A percentile compares a stretch with the other conserved stretches of the same genome.
These are phyloP conservation scores for Sus cebifrons DNA, from an alignment of 2,797 vertebrate species.

Conservation along the genomic window DNA sequence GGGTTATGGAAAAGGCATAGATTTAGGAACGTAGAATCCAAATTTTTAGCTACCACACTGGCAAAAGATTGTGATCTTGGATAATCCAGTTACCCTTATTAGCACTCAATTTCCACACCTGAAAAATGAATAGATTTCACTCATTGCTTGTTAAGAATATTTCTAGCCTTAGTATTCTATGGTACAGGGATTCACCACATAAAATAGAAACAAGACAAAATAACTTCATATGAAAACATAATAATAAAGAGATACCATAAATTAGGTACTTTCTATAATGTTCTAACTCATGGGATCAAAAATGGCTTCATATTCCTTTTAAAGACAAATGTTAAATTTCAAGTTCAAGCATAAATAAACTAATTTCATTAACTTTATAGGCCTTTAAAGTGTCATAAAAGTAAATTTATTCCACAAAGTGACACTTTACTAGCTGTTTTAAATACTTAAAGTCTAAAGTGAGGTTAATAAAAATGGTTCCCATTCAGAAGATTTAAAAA, in stretches of 20 bases:
- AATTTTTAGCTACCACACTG: constrained; percentile 46
- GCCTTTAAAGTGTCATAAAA: constrained; percentile 47
- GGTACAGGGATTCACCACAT: neutral
- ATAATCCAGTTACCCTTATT: neutral
- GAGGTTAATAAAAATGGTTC: constrained; percentile 70
- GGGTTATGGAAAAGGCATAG: neutral
- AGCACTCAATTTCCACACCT: constrained; percentile 12
- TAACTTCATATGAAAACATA: constrained; percentile 56
- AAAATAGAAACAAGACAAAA: constrained; percentile 52
- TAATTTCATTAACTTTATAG: constrained; percentile 54
- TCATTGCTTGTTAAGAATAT: constrained; percentile 40
- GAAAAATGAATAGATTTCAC: neutral
- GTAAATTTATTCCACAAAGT: constrained; percentile 31
- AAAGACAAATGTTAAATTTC: constrained; percentile 61
- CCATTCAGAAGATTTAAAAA: constrained; percentile 65
- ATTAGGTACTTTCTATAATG: constrained; percentile 48
- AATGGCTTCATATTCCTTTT: constrained; percentile 37
- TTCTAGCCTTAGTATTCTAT: constrained; percentile 57
- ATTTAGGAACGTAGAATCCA: neutral
- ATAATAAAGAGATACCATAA: constrained; percentile 1
- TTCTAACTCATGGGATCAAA: constrained; percentile 15
- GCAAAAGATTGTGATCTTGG: neutral
- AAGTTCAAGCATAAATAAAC: constrained; percentile 54
- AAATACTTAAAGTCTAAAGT: constrained; percentile 42
- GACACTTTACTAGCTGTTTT: constrained; percentile 58